Evolutionary conservation across 2,797 vertebrate species (phyloP), one percentile per base, ranked within the genome.

Genomic region (Parauchenoglanis ngamensis): DNA sequence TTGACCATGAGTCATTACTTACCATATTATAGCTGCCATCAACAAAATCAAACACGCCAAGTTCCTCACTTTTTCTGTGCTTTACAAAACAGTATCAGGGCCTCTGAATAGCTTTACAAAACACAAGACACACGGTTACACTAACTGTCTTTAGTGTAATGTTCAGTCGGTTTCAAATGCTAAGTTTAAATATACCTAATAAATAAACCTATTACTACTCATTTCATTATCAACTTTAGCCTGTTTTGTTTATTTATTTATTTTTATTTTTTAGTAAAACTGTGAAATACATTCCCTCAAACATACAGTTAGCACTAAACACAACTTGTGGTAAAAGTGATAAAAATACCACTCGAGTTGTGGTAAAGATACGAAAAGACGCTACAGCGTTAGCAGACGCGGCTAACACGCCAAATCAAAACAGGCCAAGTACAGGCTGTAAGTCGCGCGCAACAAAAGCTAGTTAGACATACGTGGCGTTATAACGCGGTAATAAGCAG

Each of bases 401-500:
- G 17, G 81, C 81, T 83, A 83, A 83, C 80, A 83, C 46, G 63
- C 17, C n/a, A 13, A 83, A 83, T 68, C 63, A 68, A 67, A 83
- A 52, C 81, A 83, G 46, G 81, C 81, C 81, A 83, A 31, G 49
- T 2, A 23, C 63, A 83, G n/a, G 3, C 40, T 25, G 3, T 0
- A n/a, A 63, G 25, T 65, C 79, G 25, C 15, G 15, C 44, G 10
- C 59, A 67, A 31, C 25, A 49, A 40, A 59, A 0, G 31, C 21
- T n/a, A 17, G 21, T n/a, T 17, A 63, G 6, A 3, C 6, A 8
- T 44, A 23, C 21, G 7, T 4, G 10, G 35, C 35, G 57, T 81
- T 83, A 68, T 83, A 68, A 54, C 61, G 61, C 46, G 2, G 4
- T 52, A 54, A 68, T 83, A 54, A 68, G 28, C 81, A 1, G 4